Evolutionary conservation across 2,797 vertebrate genomes (phyloP).

Genomic region (Atherinosoma microstoma): DNA sequence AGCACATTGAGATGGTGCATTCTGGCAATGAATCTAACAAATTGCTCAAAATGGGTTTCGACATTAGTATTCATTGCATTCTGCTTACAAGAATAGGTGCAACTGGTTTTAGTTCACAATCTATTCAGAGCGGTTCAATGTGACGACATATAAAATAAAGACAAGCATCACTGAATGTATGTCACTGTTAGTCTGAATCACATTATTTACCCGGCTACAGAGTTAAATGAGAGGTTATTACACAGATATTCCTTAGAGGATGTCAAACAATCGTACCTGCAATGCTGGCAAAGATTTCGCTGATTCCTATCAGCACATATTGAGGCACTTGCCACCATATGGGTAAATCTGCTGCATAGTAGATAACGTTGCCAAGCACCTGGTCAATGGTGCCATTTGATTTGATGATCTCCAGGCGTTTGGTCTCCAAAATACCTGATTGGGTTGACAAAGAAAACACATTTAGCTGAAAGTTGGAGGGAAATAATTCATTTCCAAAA

Average conservation of each 20-base stretch:
- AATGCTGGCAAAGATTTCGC: conserved; percentile 98
- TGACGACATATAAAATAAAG: conserved; percentile 17
- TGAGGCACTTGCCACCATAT: conserved; percentile 99
- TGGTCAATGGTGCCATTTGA: conserved; percentile 87
- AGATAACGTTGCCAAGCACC: conserved; percentile 88
- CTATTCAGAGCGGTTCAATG: conserved; percentile 18
- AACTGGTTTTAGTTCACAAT: conserved; percentile 23
- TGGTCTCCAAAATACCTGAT: conserved; percentile 95
- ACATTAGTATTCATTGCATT: conserved; percentile 50
- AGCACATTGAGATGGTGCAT: conserved; percentile 46
- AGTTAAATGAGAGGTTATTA: conserved; percentile 25
- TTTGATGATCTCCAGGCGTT: conserved; percentile 89
- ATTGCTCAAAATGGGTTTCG: conserved; percentile 42
- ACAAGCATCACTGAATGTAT: conserved; percentile 1
- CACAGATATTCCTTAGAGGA: conserved; percentile 24
- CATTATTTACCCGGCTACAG: conserved; percentile 14
- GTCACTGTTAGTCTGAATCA: conserved; percentile 25
- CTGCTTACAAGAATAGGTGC: conserved; percentile 23
- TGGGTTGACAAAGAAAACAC: conserved; percentile 29
- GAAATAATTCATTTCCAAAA: not conserved
- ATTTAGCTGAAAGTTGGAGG: not conserved
- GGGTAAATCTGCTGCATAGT: conserved; percentile 91
- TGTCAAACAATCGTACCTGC: conserved; percentile 86
- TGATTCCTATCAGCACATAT: conserved; percentile 96
- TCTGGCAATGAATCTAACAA: conserved; percentile 53